Evolutionary conservation across 2,888 invertebrate species (phyloP), one percentile per base, ranked within the genome.

Genomic region (Hirtodrosophila cameraria): DNA sequence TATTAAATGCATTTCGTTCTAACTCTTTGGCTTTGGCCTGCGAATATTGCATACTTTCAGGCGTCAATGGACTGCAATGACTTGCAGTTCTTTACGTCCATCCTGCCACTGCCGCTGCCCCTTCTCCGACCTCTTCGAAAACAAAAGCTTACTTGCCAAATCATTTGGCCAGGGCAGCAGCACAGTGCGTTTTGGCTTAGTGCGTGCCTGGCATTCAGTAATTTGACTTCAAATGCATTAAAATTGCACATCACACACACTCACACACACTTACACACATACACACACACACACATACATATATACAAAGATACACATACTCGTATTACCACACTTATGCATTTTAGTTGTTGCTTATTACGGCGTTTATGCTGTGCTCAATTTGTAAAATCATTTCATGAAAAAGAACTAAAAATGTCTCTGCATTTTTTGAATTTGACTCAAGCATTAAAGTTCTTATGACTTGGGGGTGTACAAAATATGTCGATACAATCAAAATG

Each of bases 181-280:
- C 75, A 63, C 75, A 79, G 66, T 70, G 74, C 43, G 49, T 57
- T 73, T 53, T 43, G 41, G 63, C 67, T 35, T 55, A 61, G 82
- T 86, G 82, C 82, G 82, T 82, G 82, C 82, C 57, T 73, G 49
- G 82, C 86, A 82, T 82, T 65, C 75, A 66, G 82, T 81, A 84
- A 82, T 82, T 81, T 84, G 82, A 81, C 79, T 84, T 84, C 75
- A 71, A 84, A 82, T 86, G 85, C 82, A 82, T 82, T 82, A 82
- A 82, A 82, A 78, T 86, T 72, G 69, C 75, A 64, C 54, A 61
- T 9, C 49, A 53, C 41, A 45, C 58, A 55, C 43, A 69, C 35
- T 53, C n/a, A 45, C 7, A 28, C 15, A 43, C n/a, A 42, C 12
- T 42, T 9, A 38, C 25, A 15, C n/a, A 28, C 25, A 23, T 9